Base-by-base conservation (phyloP, 2,888 invertebrate genomes). In the Xanthorhoe spadicearia region DNA sequence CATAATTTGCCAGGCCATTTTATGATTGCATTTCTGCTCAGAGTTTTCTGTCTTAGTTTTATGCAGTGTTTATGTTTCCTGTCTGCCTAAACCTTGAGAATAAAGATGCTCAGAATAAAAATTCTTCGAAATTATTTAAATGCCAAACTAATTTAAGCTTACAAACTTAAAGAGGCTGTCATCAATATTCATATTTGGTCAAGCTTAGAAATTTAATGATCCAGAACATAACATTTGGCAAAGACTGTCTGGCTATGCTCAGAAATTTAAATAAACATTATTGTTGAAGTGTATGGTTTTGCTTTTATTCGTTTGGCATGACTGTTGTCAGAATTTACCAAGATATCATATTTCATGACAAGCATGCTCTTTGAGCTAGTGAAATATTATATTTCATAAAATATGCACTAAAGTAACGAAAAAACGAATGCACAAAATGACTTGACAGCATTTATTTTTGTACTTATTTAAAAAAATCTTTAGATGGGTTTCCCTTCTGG, bases 181-280 rank as follows among this genome's bases (percentile, higher is more conserved):
- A 72, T 74, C 67, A 70, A 67, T 68, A 70, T 69, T 74, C 67
- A 71, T 72, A 68, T 72, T 68, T 65, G 67, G 49, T 46, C 60
- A 51, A 67, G 67, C 70, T 67, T 68, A 62, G 60, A 61, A 64
- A 69, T 52, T 70, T 70, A 70, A 74, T 71, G 68, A 62, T 61
- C 71, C 68, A 51, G 38, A 71, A 71, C 66, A 55, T 68, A 66
- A 38, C 48, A 10, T 60, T 65, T 65, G 64, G 55, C 59, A 64
- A 48, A 32, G 23, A 18, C 35, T 53, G 38, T 46, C 52, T 67
- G 64, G 52, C 60, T 60, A 55, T 62, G 38, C 55, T 66, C 63
- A 63, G 64, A 66, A 61, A 46, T 56, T 67, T 53, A 48, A 53
- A 50, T 55, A 49, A 64, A 58, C 59, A 68, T 32, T 67, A 35